phyloP scores from a whole-genome alignment of 2,113 vertebrate species.

The Catagonus wagneri region DNA sequence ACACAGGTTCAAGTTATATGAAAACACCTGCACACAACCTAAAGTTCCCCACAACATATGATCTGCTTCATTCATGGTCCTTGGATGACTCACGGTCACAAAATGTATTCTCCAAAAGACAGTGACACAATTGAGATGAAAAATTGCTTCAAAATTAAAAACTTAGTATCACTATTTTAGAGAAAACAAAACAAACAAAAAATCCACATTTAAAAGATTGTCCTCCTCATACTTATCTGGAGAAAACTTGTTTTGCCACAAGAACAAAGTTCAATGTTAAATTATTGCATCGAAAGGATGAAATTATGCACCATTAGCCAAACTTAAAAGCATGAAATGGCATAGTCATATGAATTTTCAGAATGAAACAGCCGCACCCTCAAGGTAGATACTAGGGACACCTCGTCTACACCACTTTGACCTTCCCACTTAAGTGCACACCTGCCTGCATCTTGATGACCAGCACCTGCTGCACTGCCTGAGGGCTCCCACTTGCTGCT shows the following conservation, averaged over 20 bases:
- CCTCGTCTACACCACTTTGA: accelerated
- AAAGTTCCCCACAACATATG: neutral
- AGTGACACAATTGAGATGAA: neutral
- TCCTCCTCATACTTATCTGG: neutral
- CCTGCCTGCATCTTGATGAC: neutral
- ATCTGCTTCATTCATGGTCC: neutral
- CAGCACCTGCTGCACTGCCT: neutral
- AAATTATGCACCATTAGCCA: neutral
- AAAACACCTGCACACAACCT: neutral
- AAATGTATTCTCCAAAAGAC: neutral
- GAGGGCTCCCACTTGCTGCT: neutral
- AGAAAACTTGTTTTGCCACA: neutral
- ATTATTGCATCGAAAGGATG: slow-evolving; percentile 26
- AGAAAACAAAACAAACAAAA: neutral
- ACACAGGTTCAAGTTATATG: neutral
- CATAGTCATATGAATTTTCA: neutral
- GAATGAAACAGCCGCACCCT: neutral
- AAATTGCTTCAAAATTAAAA: neutral
- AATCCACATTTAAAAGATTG: neutral
- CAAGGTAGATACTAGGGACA: neutral
- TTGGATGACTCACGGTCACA: neutral
- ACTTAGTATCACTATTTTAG: neutral
- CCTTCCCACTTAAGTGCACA: neutral
- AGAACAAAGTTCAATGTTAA: neutral
- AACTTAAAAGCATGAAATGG: neutral